These are phyloP conservation scores for Ariopsis seemanni DNA, from an alignment of 2,113 vertebrate genomes.

Conservation along the genomic window DNA sequence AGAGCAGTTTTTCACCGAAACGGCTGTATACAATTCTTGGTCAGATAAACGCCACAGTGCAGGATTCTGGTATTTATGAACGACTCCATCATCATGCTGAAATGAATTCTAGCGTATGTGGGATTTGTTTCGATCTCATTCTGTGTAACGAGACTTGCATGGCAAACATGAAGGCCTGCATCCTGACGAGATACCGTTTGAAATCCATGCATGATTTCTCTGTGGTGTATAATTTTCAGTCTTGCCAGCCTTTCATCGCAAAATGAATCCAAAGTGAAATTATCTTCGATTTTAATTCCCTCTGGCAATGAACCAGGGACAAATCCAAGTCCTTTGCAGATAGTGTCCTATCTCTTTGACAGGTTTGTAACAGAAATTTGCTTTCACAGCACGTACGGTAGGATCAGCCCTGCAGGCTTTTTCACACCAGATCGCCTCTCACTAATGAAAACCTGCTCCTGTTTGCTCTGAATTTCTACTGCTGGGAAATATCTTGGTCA, in stretches of 20 bases:
- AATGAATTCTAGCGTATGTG: background rate
- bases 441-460: slow-evolving; percentile 6
- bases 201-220: slow-evolving; percentile 1
- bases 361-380: background rate
- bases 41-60: background rate
- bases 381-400: slow-evolving; percentile 15
- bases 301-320: slow-evolving; percentile 11
- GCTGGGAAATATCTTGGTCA: background rate
- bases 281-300: slow-evolving; percentile 19
- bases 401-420: slow-evolving; percentile 4
- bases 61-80: background rate
- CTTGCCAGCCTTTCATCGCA: slow-evolving; percentile 3
- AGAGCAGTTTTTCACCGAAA: background rate
- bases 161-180: background rate
- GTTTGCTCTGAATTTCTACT: background rate
- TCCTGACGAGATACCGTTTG: background rate
- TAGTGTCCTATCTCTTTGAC: background rate
- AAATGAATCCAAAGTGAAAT: slow-evolving; percentile 19
- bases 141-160: background rate
- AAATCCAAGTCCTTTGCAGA: slow-evolving; percentile 14
- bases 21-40: background rate
- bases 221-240: background rate
- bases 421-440: background rate
- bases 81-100: background rate
- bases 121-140: background rate